A percentile compares a stretch with the other conserved stretches of the same genome.
Evolutionary conservation across 2,797 vertebrate species (phyloP).

Genomic region (Delichon dasypus): DNA sequence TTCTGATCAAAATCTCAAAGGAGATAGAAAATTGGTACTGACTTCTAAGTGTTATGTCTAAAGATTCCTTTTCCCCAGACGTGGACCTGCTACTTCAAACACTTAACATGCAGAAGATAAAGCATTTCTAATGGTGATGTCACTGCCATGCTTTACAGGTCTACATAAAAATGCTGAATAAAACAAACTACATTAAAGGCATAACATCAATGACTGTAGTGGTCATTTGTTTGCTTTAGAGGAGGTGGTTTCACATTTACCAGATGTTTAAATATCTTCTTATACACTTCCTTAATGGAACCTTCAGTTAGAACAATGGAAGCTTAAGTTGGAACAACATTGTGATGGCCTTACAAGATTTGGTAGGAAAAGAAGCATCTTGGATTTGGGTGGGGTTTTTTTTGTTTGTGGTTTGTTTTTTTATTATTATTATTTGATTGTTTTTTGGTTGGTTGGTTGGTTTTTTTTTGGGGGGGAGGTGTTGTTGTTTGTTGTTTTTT

Average conservation of each 20-base stretch:
- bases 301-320: neutral
- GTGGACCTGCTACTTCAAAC: neutral
- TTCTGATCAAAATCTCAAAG: slow-evolving; percentile 9
- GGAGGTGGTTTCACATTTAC: neutral
- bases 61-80: neutral
- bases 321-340: neutral
- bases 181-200: neutral
- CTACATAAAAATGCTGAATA: neutral
- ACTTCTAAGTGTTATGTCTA: neutral
- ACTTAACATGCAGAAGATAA: neutral
- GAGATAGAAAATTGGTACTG: neutral
- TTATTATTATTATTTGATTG: no score
- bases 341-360: neutral
- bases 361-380: neutral
- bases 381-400: neutral
- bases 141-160: accelerated
- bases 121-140: neutral
- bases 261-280: neutral
- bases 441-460: no score
- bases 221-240: neutral
- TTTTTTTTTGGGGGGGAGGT: no score
- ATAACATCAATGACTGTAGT: neutral
- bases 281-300: neutral
- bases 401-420: no score
- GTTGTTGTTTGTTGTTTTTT: no score